Conservation (phyloP, 2,888 invertebrate genomes). For the Anorthoa munda region DNA sequence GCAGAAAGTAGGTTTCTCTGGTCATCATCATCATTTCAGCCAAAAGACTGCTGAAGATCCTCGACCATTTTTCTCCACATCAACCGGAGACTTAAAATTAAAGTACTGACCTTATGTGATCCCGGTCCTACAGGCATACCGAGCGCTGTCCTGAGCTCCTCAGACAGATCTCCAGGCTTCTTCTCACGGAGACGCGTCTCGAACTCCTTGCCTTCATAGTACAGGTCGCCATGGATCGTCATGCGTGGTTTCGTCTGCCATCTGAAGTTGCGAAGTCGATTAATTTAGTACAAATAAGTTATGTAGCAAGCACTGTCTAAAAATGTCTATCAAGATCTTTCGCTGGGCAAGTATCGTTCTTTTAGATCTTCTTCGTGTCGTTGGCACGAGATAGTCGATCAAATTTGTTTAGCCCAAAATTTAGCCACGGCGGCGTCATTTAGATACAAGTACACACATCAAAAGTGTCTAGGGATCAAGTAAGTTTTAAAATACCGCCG, state of each 20-base stretch:
- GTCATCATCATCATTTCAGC: too few species aligned
- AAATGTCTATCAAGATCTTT: not conserved
- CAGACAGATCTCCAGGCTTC: conserved; percentile 99
- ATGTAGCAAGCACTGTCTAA: not conserved
- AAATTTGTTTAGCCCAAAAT: too few species aligned
- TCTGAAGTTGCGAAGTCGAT: conserved; percentile 80
- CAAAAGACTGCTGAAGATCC: too few species aligned
- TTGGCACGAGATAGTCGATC: too few species aligned
- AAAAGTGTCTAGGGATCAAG: too few species aligned
- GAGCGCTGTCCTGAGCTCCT: conserved; percentile 98
- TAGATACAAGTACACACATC: too few species aligned
- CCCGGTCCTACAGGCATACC: conserved; percentile 99
- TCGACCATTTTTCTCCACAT: too few species aligned
- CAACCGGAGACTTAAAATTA: too few species aligned
- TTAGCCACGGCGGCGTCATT: too few species aligned
- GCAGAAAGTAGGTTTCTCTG: too few species aligned
- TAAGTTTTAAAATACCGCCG: too few species aligned
- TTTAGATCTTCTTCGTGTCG: not conserved
- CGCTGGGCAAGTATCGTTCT: not conserved
- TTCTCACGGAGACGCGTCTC: conserved; percentile 99
- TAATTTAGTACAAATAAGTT: not conserved
- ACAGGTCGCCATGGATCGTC: conserved; percentile 99
- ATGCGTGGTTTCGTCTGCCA: conserved; percentile 99
- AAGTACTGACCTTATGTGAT: conserved; percentile 93
- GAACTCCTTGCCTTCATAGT: conserved; percentile 99